phyloP scores from a whole-genome alignment of 2,797 vertebrate species.

The Tokudaia muenninki region DNA sequence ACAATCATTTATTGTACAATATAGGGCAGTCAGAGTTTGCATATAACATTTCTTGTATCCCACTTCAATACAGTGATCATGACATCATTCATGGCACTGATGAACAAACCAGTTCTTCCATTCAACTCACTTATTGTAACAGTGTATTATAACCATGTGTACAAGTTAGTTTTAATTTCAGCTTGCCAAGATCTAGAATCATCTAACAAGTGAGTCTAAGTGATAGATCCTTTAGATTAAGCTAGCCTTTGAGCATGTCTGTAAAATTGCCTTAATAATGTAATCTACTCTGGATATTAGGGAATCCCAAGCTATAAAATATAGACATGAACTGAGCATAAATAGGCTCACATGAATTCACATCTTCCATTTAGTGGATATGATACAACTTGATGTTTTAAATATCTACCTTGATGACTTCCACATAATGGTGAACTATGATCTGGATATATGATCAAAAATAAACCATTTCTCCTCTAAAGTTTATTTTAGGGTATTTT shows the following conservation, averaged over 20 bases:
- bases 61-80: not conserved
- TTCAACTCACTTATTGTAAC: not conserved
- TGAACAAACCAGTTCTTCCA: accelerated
- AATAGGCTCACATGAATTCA: not conserved
- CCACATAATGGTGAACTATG: not conserved
- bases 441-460: not conserved
- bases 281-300: not conserved
- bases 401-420: not conserved
- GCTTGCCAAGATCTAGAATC: not conserved
- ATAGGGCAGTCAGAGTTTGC: accelerated
- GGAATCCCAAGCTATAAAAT: not conserved
- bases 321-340: not conserved
- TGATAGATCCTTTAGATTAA: not conserved
- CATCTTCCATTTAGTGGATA: not conserved
- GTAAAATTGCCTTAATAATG: not conserved
- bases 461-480: not conserved
- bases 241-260: not conserved
- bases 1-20: not conserved
- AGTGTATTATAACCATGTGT: not conserved
- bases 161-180: not conserved
- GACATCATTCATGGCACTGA: not conserved
- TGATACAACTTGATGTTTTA: not conserved
- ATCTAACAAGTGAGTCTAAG: not conserved
- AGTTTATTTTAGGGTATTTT: not conserved
- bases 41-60: not conserved